A percentile compares a stretch with the other conserved stretches of the same genome.
These are phyloP conservation scores for Actias luna DNA, from an alignment of 2,888 invertebrate genomes.

Conservation along the genomic window DNA sequence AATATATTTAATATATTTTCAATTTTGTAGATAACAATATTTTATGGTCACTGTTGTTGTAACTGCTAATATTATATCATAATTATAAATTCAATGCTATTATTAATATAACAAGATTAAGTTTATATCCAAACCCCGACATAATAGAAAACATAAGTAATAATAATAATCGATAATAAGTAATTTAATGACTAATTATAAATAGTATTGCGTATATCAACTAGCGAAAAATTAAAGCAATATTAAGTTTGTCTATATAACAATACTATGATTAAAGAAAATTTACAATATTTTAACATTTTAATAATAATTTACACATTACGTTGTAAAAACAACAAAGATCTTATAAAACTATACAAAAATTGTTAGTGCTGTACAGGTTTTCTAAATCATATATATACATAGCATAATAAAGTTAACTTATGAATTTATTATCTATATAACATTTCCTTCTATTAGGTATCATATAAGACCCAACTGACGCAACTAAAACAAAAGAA, in stretches of 20 bases:
- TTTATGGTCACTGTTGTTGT: neutral
- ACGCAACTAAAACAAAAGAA: slow-evolving; percentile 73
- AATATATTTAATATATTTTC: no score
- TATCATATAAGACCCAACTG: slow-evolving; percentile 79
- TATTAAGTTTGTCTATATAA: neutral
- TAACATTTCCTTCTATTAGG: slow-evolving; percentile 16
- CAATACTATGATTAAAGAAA: neutral
- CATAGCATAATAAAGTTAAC: neutral
- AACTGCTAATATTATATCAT: neutral
- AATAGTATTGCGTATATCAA: neutral
- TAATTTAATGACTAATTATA: neutral
- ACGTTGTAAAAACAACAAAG: neutral
- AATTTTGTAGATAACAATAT: neutral
- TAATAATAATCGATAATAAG: neutral
- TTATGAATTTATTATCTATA: neutral
- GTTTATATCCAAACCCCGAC: neutral
- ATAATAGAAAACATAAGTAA: neutral
- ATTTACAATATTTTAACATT: slow-evolving; percentile 1
- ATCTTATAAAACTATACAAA: neutral
- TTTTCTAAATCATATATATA: neutral
- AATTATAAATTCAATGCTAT: neutral
- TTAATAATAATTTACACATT: slow-evolving; percentile 1
- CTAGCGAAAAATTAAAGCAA: neutral
- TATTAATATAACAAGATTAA: neutral
- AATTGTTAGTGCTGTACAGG: neutral